These are phyloP conservation scores for Ciconia nigra DNA, from an alignment of 2,797 vertebrate species.

Conservation along the genomic window DNA sequence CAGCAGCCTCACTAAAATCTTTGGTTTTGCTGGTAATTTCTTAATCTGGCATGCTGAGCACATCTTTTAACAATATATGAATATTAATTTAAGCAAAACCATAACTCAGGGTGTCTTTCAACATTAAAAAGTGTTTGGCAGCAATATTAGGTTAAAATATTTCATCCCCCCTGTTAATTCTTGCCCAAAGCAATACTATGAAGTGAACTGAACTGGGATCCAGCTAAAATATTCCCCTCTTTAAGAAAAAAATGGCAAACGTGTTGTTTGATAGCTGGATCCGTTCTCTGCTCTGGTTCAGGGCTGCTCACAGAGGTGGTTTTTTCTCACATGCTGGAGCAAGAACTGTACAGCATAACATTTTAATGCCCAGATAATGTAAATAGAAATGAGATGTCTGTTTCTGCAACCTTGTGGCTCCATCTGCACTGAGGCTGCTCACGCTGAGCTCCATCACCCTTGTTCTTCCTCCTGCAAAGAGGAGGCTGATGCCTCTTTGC, in stretches of 20 bases:
- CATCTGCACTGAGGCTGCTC: accelerated
- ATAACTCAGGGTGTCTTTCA: background rate
- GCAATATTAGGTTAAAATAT: background rate
- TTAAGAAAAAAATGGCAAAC: accelerated
- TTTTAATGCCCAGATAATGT: background rate
- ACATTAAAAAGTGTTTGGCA: background rate
- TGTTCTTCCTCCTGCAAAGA: background rate
- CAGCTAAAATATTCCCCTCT: background rate
- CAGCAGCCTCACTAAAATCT: background rate
- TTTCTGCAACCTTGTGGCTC: background rate
- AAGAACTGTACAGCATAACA: background rate
- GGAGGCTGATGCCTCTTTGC: background rate
- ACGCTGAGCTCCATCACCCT: background rate
- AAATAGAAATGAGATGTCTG: background rate
- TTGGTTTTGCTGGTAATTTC: background rate
- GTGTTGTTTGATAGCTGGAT: background rate
- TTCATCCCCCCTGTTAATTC: background rate
- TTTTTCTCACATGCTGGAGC: background rate
- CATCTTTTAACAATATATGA: background rate
- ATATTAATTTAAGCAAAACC: background rate
- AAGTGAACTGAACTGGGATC: background rate
- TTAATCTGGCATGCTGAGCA: background rate
- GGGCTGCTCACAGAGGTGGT: background rate
- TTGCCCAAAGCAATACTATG: background rate
- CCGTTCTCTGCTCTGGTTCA: background rate